Conservation (phyloP, 1,140 invertebrate species). For the fruit fly (Drosophila melanogaster) region DNA sequence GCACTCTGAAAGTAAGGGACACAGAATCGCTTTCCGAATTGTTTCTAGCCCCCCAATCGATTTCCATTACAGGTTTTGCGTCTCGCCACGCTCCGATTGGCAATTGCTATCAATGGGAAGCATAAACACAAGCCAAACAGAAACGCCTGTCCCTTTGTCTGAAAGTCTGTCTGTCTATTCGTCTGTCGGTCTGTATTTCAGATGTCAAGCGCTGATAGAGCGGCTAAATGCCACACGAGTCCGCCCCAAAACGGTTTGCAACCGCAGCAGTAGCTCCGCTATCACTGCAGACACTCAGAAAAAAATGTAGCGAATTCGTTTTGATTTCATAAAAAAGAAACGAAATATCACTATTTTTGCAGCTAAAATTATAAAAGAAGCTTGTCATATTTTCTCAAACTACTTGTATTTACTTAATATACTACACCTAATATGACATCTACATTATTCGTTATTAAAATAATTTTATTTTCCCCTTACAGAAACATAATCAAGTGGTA, state of each 20-base stretch:
- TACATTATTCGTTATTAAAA: too few species aligned
- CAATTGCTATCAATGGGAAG: slow-evolving; percentile 66
- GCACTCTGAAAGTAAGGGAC: slow-evolving; percentile 25
- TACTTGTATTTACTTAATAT: too few species aligned
- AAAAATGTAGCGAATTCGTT: neutral
- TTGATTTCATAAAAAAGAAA: neutral
- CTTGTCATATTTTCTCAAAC: too few species aligned
- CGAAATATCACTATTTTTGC: too few species aligned
- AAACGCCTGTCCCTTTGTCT: slow-evolving; percentile 21
- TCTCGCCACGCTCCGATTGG: slow-evolving; percentile 59
- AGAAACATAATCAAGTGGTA: too few species aligned
- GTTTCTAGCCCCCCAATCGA: slow-evolving; percentile 14
- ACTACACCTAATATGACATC: too few species aligned
- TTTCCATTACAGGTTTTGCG: slow-evolving; percentile 42
- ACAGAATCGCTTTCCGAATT: slow-evolving; percentile 2
- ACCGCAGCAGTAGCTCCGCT: slow-evolving; percentile 45
- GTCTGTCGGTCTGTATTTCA: slow-evolving; percentile 59
- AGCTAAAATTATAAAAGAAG: too few species aligned
- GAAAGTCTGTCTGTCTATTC: neutral
- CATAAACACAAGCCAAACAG: slow-evolving; percentile 51
- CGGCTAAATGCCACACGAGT: slow-evolving; percentile 71
- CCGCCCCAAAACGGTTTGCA: slow-evolving; percentile 58
- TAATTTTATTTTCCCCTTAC: too few species aligned
- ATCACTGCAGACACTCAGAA: slow-evolving; percentile 13
- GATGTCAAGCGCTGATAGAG: slow-evolving; percentile 78